These are phyloP conservation scores for Bombyx mori DNA, from an alignment of 1,140 invertebrate species.

Conservation along the genomic window ASM3026992v2 NC_085129.1:14679501-14680000, in stretches of 20 bases:
- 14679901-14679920: background rate
- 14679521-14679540: too few species aligned
- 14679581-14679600: too few species aligned
- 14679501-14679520: too few species aligned
- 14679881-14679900: constrained; percentile 23
- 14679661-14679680: constrained; percentile 66
- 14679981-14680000: background rate
- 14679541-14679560: too few species aligned
- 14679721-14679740: constrained; percentile 70
- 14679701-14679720: constrained; percentile 72
- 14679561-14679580: too few species aligned
- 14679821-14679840: constrained; percentile 90
- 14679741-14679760: constrained; percentile 53
- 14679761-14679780: constrained; percentile 86
- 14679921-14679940: background rate
- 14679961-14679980: background rate
- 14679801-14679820: constrained; percentile 83
- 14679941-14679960: background rate
- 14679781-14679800: constrained; percentile 82
- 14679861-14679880: constrained; percentile 75
- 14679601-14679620: too few species aligned
- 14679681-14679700: constrained; percentile 79
- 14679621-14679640: constrained; percentile 27
- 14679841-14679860: constrained; percentile 91
- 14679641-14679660: constrained; percentile 56